Base-by-base conservation (phyloP, 2,888 invertebrate genomes). In the Druceiella hillmani region DNA sequence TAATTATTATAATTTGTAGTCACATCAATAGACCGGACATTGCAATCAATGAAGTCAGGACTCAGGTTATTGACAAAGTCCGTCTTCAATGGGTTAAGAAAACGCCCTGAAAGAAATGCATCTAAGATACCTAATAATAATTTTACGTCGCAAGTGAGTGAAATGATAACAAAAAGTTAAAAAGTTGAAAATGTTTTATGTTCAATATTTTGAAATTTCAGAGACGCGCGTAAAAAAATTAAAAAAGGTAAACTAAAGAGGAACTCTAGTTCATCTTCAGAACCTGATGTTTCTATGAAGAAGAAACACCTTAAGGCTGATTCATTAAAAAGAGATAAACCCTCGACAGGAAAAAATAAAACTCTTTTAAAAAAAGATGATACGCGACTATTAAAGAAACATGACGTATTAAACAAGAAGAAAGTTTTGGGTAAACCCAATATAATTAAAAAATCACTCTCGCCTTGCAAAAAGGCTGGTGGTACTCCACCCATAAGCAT, bases 211-310 rank as follows among this genome's bases (percentile, higher is more conserved):
- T n/a, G n/a, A n/a, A n/a, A 13, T 59, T 55, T 15, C 52, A 72
- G 72, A 51, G 66, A 64, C 42, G 57, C 66, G 41, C 70, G 74
- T 42, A 68, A 70, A 61, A 77, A 64, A 63, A 61, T 50, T 42
- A 69, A 68, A 47, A 73, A 71, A 34, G 66, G 69, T 32, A 78
- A 77, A 53, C 56, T 70, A 25, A 76, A 75, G 56, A 63, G 79
- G 20, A 72, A 76, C 52, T 77, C 77, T 1, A 78, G 76, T 52
- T 75, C 75, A 10, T 79, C 82, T 6, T 82, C 85, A 3, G 83
- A 83, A 45, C 75, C 74, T 37, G 78, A 78, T 47, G 66, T 70
- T 25, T 66, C 66, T 38, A 50, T 66, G 16, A 72, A 71, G 55
- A 76, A 76, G 52, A 77, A 76, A 53, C 68, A 75, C 46, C 50